phyloP scores from a whole-genome alignment of 1,140 invertebrate genomes.

The Pteromalus puparum region DNA sequence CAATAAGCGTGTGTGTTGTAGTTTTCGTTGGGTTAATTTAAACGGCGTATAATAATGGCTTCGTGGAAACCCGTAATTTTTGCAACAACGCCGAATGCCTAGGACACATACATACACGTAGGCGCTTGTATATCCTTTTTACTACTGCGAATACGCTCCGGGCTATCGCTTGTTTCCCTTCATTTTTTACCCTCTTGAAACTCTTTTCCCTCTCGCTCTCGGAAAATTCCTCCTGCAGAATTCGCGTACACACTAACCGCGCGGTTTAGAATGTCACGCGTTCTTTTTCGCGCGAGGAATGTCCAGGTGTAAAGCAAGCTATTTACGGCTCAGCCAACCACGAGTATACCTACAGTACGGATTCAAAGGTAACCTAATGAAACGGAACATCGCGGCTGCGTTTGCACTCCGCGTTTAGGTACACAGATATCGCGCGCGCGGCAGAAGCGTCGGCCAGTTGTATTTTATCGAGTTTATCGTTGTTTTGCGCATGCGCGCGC shows the following conservation, averaged over 20 bases:
- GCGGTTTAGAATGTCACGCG: too few relatives aligned
- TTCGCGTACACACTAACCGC: too few relatives aligned
- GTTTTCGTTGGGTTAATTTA: too few relatives aligned
- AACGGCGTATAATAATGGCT: background rate
- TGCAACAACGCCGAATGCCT: background rate
- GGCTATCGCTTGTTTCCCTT: too few relatives aligned
- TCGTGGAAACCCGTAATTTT: too few relatives aligned
- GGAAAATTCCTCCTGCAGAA: too few relatives aligned
- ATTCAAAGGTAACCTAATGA: constrained; percentile 25
- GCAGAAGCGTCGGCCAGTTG: background rate
- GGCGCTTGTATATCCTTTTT: too few relatives aligned
- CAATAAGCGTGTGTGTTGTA: background rate
- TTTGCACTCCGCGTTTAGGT: background rate
- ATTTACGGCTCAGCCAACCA: background rate
- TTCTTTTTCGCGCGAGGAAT: background rate
- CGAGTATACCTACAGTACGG: background rate
- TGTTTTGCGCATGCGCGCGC: background rate
- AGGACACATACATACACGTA: background rate
- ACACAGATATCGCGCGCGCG: too few relatives aligned
- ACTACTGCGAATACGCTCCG: too few relatives aligned
- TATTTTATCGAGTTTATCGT: constrained; percentile 45
- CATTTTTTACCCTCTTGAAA: too few relatives aligned
- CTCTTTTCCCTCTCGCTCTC: too few relatives aligned
- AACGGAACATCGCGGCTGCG: background rate
- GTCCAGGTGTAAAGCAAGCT: background rate